Evolutionary conservation across 2,888 invertebrate genomes (phyloP), one percentile per base, ranked within the genome.

Genomic region (Cephus nigrinus): DNA sequence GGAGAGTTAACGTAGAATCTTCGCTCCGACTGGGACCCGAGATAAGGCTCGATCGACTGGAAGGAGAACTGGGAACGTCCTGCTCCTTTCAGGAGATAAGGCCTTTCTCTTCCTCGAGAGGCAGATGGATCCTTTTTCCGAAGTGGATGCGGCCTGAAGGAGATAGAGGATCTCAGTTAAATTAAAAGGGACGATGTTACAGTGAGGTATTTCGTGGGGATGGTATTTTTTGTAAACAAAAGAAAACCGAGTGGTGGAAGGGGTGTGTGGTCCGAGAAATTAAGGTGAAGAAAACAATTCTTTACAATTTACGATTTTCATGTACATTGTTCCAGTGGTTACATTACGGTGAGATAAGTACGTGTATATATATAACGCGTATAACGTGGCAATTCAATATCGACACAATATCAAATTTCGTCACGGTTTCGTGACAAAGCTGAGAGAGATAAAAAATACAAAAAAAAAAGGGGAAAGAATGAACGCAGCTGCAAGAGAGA

Each of bases 401-500:
- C 31, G 31, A 31, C 31, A 23, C 55, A 9, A 55, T 55, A 55
- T 55, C 55, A 55, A 55, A 9, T 55, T 55, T 55, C 55, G 55
- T 55, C 55, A 55, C 55, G 55, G 23, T 55, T 55, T 55, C 23
- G 55, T 55, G 55, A 23, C 55, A 55, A 55, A 55, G 15, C 55
- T 55, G 55, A 55, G 55, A 55, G 23, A 23, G 23, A 55, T 55
- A 55, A 23, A 23, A 23, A 23, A 23, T 23, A 55, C 9, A 55
- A 55, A 55, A 74, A 55, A 74, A 23, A 55, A 75, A 78, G 77
- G 75, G 73, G 68, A 68, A 73, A 55, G 74, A 78, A 71, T 36
- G 71, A 75, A 77, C 72, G 76, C 76, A 76, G 75, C 68, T 77
- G 73, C 36, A 32, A 68, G 75, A 32, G 68, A 35, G 5, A 78